phyloP scores from a whole-genome alignment of 1,140 invertebrate genomes.

The Grapholita molesta region DNA sequence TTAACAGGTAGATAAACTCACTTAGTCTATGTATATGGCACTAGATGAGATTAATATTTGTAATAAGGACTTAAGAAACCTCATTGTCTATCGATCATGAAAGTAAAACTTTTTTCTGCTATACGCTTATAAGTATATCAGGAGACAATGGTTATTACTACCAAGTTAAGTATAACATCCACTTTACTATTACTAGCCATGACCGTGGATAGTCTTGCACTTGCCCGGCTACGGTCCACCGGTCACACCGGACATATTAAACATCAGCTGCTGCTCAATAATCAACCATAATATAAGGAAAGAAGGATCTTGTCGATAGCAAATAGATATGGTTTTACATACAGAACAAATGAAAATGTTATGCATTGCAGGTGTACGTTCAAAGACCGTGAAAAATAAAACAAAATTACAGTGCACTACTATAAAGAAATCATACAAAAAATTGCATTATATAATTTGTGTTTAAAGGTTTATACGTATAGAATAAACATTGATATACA shows the following conservation, averaged over 20 bases:
- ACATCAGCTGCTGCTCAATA: neutral
- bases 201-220: constrained; percentile 34
- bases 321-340: neutral
- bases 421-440: neutral
- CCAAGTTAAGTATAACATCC: constrained; percentile 18
- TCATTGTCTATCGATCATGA: neutral
- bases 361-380: neutral
- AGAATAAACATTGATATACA: too few species aligned
- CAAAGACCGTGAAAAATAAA: neutral
- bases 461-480: too few species aligned
- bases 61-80: too few species aligned
- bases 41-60: too few species aligned
- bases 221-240: constrained; percentile 17
- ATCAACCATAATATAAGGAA: neutral
- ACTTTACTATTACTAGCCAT: constrained; percentile 21
- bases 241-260: neutral
- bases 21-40: too few species aligned
- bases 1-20: too few species aligned
- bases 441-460: too few species aligned
- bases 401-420: neutral
- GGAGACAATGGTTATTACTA: constrained; percentile 21
- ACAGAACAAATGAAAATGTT: neutral
- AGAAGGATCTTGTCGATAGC: neutral
- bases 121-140: neutral
- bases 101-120: neutral